Evolutionary conservation across 2,113 vertebrate species (phyloP), one percentile per base, ranked within the genome.

Genomic region (Ophiodon elongatus): DNA sequence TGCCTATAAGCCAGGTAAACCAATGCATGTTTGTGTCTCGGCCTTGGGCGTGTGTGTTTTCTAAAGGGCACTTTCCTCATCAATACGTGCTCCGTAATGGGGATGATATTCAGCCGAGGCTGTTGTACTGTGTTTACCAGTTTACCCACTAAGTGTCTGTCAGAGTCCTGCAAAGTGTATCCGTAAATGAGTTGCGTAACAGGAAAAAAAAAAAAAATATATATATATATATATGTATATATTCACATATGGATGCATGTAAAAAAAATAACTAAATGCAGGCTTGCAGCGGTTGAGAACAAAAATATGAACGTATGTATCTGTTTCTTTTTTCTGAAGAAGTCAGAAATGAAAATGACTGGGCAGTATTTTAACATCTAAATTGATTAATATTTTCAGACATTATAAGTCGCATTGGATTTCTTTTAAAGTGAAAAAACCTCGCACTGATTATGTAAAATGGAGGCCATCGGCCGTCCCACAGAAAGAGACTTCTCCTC

Each of bases 11-110:
- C 9, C 56, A 29, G 69, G 29, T 47, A 65, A 63, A 14, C 29
- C 37, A 37, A 37, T 65, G 33, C 47, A 39, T 64, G 54, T 59
- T 65, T 83, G 66, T 25, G 31, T 17, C 25, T 84, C 19, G 9
- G 79, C 68, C 62, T 43, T 2, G 21, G 75, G 67, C 72, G 6
- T 68, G 85, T 76, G 69, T 39, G 5, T 35, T 85, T 85, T 77
- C 68, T 66, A 39, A 45, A 80, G 68, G 60, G 29, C 60, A 52
- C 35, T 69, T 0, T n/a, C 6, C 25, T 43, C 13, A 19, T 70
- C 73, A 76, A 41, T 76, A 39, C 50, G 60, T 68, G 50, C 33
- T 57, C 45, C 66, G 15, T 21, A 52, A 54, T 21, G 1, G 50
- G 63, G 33, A 62, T 27, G 31, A 79, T 39, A 43, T 79, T 66